Evolutionary conservation across 2,797 vertebrate genomes (phyloP), one percentile per base, ranked within the genome.

Genomic region (Spinus olivaceus): DNA sequence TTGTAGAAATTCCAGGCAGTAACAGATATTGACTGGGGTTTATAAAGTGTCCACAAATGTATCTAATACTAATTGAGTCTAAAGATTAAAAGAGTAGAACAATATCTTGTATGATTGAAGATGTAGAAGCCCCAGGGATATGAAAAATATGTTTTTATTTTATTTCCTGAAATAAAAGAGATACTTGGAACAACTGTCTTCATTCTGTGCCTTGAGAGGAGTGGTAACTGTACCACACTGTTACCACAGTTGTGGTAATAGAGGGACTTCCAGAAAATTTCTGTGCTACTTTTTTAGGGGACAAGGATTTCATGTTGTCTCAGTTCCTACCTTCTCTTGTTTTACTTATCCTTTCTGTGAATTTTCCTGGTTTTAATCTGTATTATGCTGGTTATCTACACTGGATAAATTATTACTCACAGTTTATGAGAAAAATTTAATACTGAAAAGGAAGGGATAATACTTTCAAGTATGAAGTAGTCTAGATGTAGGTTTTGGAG

Each of bases 71-170:
- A 47, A 61, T 84, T 81, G 76, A 78, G 42, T 78, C 30, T 35
- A 74, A 86, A 78, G 30, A 65, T 67, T 88, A 80, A 70, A 92
- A 64, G 30, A 53, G 27, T 42, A 67, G 50, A 73, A 53, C 22
- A 46, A 13, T 56, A 33, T 64, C 12, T 78, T 47, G 3, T 76
- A 24, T 60, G 46, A 67, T 2, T 69, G 50, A 81, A 47, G 17
- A 86, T 81, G 20, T 14, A 64, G 32, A 69, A 67, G 9, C 19
- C 30, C 12, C 9, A 49, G n/a, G 23, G 30, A 57, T n/a, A 41
- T 61, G 41, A 77, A 77, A 84, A 47, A 37, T 8, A 8, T 35
- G 10, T 32, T 64, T 74, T 69, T 28, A n/a, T 87, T 82, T 84
- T 77, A 23, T 89, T 61, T 70, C 63, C 32, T 82, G 54, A 44